Evolutionary conservation across 2,888 invertebrate genomes (phyloP).

Genomic region (Hybos culiciformis): DNA sequence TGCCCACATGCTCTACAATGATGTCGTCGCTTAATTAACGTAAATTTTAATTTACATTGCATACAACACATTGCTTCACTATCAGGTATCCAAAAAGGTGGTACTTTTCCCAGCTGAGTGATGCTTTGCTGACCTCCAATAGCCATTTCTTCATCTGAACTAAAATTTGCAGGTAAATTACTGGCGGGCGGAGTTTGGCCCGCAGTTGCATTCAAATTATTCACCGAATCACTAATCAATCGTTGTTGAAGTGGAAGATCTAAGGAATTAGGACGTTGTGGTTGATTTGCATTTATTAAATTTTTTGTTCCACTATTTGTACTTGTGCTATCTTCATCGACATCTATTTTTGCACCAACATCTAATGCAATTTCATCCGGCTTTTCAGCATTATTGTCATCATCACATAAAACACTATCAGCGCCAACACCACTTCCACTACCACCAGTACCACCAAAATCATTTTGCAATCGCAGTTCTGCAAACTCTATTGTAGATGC

Average conservation of each 20-base stretch:
- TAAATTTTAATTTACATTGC: slow-evolving; percentile 69
- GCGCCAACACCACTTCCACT: slow-evolving; percentile 10
- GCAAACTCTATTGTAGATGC: slow-evolving; percentile 35
- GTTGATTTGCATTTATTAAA: slow-evolving; percentile 14
- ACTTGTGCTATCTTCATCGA: slow-evolving; percentile 6
- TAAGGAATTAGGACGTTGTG: slow-evolving; percentile 31
- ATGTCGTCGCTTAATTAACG: slow-evolving; percentile 67
- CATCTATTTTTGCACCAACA: background rate
- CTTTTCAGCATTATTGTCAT: background rate
- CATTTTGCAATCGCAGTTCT: slow-evolving; percentile 20
- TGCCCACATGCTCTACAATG: slow-evolving; percentile 80
- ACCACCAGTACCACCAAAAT: slow-evolving; percentile 12
- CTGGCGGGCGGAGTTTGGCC: slow-evolving; percentile 29
- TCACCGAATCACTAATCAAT: slow-evolving; percentile 10
- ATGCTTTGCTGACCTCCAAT: slow-evolving; percentile 17
- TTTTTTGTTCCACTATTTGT: background rate
- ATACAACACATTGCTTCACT: slow-evolving; percentile 66
- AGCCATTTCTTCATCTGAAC: background rate
- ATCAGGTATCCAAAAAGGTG: slow-evolving; percentile 81
- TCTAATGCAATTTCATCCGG: background rate
- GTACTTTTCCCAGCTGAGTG: slow-evolving; percentile 56
- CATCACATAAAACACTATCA: background rate
- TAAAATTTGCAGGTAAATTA: slow-evolving; percentile 17
- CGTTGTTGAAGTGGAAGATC: slow-evolving; percentile 21
- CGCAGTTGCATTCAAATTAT: slow-evolving; percentile 22